These are phyloP conservation scores for Darevskia nairensis DNA, from an alignment of 2,797 vertebrate species.

Conservation along the genomic window DNA sequence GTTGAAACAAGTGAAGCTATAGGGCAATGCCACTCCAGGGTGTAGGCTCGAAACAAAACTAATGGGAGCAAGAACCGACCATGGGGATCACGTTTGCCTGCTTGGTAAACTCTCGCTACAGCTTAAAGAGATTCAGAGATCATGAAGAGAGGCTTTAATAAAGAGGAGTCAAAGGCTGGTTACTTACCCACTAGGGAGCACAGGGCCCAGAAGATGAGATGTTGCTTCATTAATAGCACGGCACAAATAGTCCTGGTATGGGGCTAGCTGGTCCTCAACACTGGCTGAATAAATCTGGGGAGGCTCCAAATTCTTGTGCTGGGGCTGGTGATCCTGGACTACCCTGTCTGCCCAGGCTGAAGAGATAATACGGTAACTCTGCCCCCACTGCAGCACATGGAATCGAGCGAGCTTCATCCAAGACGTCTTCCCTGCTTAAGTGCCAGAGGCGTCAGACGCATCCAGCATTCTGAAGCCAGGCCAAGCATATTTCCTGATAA, in stretches of 20 bases:
- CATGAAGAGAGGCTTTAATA: background rate
- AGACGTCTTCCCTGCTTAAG: background rate
- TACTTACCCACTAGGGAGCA: constrained; percentile 64
- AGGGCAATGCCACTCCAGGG: background rate
- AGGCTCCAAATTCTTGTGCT: background rate
- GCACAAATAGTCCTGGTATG: constrained; percentile 3
- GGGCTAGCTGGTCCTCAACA: background rate
- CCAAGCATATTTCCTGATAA: constrained; percentile 52
- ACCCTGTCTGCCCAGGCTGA: constrained; percentile 8
- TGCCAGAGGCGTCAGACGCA: constrained; percentile 30
- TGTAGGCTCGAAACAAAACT: background rate
- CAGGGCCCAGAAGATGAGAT: constrained; percentile 41
- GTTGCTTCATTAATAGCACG: constrained; percentile 60
- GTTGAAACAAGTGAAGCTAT: background rate
- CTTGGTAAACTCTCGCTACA: background rate
- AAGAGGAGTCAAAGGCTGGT: too few species aligned
- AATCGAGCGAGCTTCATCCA: background rate
- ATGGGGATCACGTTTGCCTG: background rate
- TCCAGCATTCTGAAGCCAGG: constrained; percentile 40
- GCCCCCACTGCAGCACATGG: fast-evolving
- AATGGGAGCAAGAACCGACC: too few species aligned
- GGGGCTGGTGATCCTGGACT: background rate
- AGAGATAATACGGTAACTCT: background rate
- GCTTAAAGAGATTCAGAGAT: background rate
- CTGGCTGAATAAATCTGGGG: constrained; percentile 35